Percentiles rank a stretch among this genome's conserved stretches.
Evolutionary conservation across 2,113 vertebrate species (phyloP).

Genomic region (Bettongia penicillata): DNA sequence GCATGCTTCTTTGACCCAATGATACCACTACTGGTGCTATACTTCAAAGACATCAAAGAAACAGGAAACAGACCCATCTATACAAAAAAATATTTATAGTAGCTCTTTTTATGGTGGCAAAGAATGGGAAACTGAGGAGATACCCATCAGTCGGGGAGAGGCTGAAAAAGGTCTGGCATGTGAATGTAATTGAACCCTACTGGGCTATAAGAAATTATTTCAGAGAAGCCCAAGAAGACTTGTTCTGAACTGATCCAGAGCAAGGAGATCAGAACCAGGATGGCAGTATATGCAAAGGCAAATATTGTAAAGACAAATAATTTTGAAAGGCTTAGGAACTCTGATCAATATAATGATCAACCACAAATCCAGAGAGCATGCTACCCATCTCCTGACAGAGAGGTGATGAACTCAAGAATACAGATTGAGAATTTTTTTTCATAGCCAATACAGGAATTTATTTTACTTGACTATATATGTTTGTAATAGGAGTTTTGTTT

Average conservation of each 20-base stretch:
- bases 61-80: neutral
- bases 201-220: neutral
- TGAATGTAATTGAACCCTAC: neutral
- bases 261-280: neutral
- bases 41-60: neutral
- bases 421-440: no score
- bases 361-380: no score
- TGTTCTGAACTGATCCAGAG: neutral
- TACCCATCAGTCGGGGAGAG: neutral
- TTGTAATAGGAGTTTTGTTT: no score
- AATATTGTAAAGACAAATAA: no score
- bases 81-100: neutral
- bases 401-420: no score
- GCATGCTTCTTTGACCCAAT: neutral
- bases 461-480: no score
- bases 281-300: no score
- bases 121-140: neutral
- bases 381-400: no score
- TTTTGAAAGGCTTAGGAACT: no score
- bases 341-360: no score
- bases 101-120: neutral
- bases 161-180: neutral
- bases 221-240: neutral
- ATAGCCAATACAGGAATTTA: no score
- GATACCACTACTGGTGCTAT: neutral